Evolutionary conservation across 1,140 invertebrate genomes (phyloP).

Genomic region (Anastrepha ludens): DNA sequence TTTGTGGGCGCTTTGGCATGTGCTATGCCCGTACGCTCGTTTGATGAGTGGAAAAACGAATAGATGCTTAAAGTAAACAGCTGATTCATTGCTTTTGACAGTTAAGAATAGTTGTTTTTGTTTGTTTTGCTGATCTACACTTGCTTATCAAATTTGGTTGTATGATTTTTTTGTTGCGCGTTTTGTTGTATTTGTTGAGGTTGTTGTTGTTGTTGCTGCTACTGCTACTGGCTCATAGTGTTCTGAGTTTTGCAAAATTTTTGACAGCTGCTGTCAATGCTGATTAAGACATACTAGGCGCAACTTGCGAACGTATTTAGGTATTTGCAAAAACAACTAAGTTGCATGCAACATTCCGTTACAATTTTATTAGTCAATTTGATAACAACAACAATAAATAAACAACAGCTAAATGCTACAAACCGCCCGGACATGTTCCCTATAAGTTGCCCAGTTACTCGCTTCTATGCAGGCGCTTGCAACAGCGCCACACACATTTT

Average conservation of each 20-base stretch:
- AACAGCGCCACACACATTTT: not conserved
- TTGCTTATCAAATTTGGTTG: not conserved
- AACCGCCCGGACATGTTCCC: not conserved
- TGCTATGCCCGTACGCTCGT: not conserved
- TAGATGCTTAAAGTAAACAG: not conserved
- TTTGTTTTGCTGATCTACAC: not conserved
- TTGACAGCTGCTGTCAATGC: constrained; percentile 43
- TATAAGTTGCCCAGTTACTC: not conserved
- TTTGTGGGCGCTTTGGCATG: not conserved
- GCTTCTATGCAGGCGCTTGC: too few species aligned
- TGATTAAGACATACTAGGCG: constrained; percentile 27
- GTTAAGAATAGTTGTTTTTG: constrained; percentile 44
- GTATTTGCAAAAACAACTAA: not conserved
- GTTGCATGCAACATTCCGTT: too few species aligned
- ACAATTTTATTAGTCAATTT: constrained; percentile 54
- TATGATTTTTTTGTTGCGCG: not conserved
- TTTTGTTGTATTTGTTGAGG: not conserved
- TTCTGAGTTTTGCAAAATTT: constrained; percentile 33
- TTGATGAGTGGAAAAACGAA: not conserved
- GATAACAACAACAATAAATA: not conserved
- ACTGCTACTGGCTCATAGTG: not conserved
- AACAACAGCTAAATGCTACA: not conserved
- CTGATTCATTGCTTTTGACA: constrained; percentile 50
- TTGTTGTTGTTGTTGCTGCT: constrained; percentile 14
- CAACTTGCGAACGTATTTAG: not conserved